A percentile compares a stretch with the other conserved stretches of the same genome.
Conservation (phyloP, 2,113 vertebrate genomes). For the Oreochromis niloticus region DNA sequence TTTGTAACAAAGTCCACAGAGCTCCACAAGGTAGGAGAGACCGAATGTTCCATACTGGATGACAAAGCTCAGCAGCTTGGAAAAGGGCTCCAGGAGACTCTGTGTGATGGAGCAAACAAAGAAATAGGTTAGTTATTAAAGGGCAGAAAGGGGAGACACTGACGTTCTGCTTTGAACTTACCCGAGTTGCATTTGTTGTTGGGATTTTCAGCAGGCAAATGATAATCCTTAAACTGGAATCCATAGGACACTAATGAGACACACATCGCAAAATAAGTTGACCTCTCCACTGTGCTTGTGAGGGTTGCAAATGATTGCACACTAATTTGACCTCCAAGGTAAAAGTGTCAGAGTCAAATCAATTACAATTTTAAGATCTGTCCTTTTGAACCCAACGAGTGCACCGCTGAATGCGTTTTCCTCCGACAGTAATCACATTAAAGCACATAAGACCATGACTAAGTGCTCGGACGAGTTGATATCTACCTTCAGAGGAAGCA, state of each 20-base stretch:
- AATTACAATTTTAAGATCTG: slow-evolving; percentile 32
- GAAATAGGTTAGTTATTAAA: neutral
- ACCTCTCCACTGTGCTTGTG: neutral
- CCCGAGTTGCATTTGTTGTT: slow-evolving; percentile 88
- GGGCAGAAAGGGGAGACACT: neutral
- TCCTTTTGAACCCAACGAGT: slow-evolving; percentile 33
- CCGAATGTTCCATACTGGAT: slow-evolving; percentile 96
- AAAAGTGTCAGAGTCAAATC: slow-evolving; percentile 49
- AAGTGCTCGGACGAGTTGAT: slow-evolving; percentile 29
- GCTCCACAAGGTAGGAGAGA: slow-evolving; percentile 91
- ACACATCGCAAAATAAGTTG: neutral
- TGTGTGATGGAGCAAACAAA: slow-evolving; percentile 56
- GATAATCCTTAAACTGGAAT: slow-evolving; percentile 96
- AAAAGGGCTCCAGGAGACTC: slow-evolving; percentile 97
- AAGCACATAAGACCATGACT: slow-evolving; percentile 52
- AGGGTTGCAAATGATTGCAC: neutral
- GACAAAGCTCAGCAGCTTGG: slow-evolving; percentile 94
- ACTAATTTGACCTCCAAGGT: slow-evolving; percentile 43
- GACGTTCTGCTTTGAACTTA: slow-evolving; percentile 61
- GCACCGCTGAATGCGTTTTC: slow-evolving; percentile 33
- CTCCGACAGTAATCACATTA: slow-evolving; percentile 46
- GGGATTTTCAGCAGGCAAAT: slow-evolving; percentile 98
- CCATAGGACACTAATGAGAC: slow-evolving; percentile 85
- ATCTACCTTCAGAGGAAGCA: slow-evolving; percentile 94
- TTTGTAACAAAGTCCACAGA: slow-evolving; percentile 94